Conservation (phyloP, 2,797 vertebrate genomes). For the Rachycentron canadum region DNA sequence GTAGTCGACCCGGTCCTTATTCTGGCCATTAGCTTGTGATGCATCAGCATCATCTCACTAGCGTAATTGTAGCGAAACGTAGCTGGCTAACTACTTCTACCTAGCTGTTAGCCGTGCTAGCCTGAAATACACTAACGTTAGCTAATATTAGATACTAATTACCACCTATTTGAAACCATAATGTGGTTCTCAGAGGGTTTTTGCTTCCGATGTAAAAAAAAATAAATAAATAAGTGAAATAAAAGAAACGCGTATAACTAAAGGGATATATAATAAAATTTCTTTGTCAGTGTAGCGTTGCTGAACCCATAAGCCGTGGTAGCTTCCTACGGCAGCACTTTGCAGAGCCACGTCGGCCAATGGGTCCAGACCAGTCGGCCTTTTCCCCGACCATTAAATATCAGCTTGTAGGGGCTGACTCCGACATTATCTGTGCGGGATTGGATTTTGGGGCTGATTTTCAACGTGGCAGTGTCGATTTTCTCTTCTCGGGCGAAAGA, state of each 20-base stretch:
- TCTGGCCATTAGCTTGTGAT: slow-evolving; percentile 2
- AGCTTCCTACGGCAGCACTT: slow-evolving; percentile 39
- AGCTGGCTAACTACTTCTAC: slow-evolving; percentile 35
- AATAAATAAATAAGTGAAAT: too few relatives aligned
- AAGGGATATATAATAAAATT: rapidly evolving
- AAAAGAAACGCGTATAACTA: rapidly evolving
- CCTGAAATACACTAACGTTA: not conserved
- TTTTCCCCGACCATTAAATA: not conserved
- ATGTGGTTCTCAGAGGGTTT: rapidly evolving
- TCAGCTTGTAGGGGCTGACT: too few relatives aligned
- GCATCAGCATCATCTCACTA: slow-evolving; percentile 32
- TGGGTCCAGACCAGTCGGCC: slow-evolving; percentile 46
- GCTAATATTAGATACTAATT: not conserved
- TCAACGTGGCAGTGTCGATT: rapidly evolving
- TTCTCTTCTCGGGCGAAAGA: not conserved
- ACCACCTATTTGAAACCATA: rapidly evolving
- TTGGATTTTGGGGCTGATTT: not conserved
- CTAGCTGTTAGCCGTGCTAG: slow-evolving; percentile 39
- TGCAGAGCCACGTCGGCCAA: slow-evolving; percentile 79
- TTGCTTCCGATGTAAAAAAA: too few relatives aligned
- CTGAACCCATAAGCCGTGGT: slow-evolving; percentile 37
- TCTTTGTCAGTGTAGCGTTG: not conserved
- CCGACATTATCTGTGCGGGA: too few relatives aligned
- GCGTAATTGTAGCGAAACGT: slow-evolving; percentile 22
- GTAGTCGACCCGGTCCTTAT: rapidly evolving